Evolutionary conservation across 2,797 vertebrate genomes (phyloP), one percentile per base, ranked within the genome.

Genomic region (Gallirallus australis): DNA sequence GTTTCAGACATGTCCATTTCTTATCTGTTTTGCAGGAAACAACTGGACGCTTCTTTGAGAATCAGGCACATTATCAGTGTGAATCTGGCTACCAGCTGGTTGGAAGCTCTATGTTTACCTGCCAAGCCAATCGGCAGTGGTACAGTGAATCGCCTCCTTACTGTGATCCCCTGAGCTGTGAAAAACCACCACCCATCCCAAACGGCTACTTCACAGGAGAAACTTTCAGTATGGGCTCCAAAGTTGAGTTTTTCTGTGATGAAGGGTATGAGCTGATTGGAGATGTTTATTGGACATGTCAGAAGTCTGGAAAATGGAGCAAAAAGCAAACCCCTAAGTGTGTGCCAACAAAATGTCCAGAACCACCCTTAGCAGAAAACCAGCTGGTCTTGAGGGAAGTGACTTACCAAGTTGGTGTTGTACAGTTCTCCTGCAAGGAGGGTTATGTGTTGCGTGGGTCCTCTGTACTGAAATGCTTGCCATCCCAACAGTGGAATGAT

Each of bases 121-220:
- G 99, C 96, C 99, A 99, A 97, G 98, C 99, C 72, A 99, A 99
- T 96, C 99, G 99, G 9, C 99, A 99, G 5, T 99, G 99, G 99
- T 98, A 99, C 93, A 99, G 98, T 93, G 98, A 96, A 25, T 98
- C 98, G 15, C 98, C 98, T 65, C 98, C 99, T 61, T 84, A 91
- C n/a, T 99, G 99, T 70, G 77, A 98, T 79, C 98, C 98, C 33
- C 97, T 99, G 86, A 99, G 98, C 94, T 99, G 99, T 86, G 98
- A 98, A 71, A 98, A 98, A 73, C 99, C 99, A 79, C 98, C 99
- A 30, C 87, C 97, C 18, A 93, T 99, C 35, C 95, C 95, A 57
- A 98, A 99, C 7, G 99, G 99, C 59, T 98, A 96, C 66, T 97
- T 98, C 94, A 98, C 93, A 66, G 99, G 99, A 48, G 98, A 98